Evolutionary conservation across 2,888 invertebrate species (phyloP), one percentile per base, ranked within the genome.

Genomic region (Polymixis lichenea): DNA sequence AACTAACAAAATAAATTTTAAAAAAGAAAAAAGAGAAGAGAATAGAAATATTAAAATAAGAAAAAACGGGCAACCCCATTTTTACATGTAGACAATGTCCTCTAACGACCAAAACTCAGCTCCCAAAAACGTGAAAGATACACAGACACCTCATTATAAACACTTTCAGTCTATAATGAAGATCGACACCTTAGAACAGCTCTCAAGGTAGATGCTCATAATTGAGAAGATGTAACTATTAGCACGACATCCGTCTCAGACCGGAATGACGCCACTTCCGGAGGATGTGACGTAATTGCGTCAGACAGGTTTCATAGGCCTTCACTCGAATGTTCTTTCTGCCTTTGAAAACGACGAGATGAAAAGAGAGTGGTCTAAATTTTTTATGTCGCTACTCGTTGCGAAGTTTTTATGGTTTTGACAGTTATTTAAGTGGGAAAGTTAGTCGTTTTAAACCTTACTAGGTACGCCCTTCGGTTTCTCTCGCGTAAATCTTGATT

Each of bases 271-370:
- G 87, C 82, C 84, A 85, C 80, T 77, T 86, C 88, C 89, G 79
- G 55, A 13, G 87, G 87, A 79, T 77, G 75, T 86, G 77, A 86
- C 84, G 86, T 85, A 82, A 87, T 87, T 82, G 73, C 69, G 78
- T 76, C 81, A 72, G 78, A 72, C 83, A 80, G 74, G 77, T 83
- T 82, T 86, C 85, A 84, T 73, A 84, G 80, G 58, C 71, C 17
- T 69, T 73, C 69, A 55, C 56, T 80, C 38, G 49, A 53, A 73
- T 75, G 75, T 88, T 78, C 85, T 72, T 88, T 78, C 85, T 72
- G 76, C 43, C 70, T 84, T 80, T 82, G 73, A 88, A 78, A 70
- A 51, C n/a, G 61, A 49, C 6, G 13, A 71, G 55, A 69, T 79
- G 64, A 60, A 71, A 68, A 7, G 25, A 79, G 22, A 17, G 11